phyloP scores from a whole-genome alignment of 2,797 vertebrate genomes.

The Geotrypetes seraphini region DNA sequence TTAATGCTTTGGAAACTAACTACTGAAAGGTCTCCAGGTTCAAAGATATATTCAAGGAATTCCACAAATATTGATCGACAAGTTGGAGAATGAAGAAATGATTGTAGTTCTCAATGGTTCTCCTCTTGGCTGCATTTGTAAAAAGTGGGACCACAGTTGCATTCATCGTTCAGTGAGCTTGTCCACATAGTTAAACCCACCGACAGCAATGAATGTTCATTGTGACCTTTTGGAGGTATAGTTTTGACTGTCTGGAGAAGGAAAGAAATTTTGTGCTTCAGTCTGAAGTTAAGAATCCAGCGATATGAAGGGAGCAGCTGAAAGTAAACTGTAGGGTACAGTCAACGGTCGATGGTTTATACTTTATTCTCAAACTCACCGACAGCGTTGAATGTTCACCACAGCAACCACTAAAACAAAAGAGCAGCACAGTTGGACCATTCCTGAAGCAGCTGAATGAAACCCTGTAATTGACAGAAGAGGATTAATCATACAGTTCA shows the following conservation, averaged over 20 bases:
- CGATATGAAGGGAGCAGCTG: slow-evolving; percentile 36
- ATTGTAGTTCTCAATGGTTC: slow-evolving; percentile 31
- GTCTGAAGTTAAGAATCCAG: slow-evolving; percentile 33
- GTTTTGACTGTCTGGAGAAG: too few species aligned
- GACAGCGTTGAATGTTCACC: slow-evolving; percentile 97
- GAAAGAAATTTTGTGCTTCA: slow-evolving; percentile 15
- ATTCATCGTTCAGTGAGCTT: slow-evolving; percentile 99
- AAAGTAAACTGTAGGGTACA: slow-evolving; percentile 88
- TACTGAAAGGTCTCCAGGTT: too few species aligned
- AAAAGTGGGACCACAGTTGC: slow-evolving; percentile 96
- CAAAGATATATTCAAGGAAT: too few species aligned
- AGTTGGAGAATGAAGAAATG: too few species aligned
- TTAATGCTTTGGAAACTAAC: too few species aligned
- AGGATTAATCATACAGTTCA: slow-evolving; percentile 6
- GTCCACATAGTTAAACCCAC: slow-evolving; percentile 95
- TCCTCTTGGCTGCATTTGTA: slow-evolving; percentile 43
- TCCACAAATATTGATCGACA: too few species aligned
- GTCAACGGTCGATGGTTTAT: slow-evolving; percentile 99
- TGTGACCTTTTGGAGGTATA: slow-evolving; percentile 97
- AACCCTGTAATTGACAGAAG: slow-evolving; percentile 5
- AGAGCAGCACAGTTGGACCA: slow-evolving; percentile 21
- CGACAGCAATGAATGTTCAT: slow-evolving; percentile 99
- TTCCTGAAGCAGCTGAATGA: slow-evolving; percentile 25
- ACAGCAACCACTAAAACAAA: slow-evolving; percentile 56
- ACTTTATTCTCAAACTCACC: slow-evolving; percentile 92